Conservation (phyloP, 2,113 vertebrate species). For the Haliaeetus leucogaster region DNA sequence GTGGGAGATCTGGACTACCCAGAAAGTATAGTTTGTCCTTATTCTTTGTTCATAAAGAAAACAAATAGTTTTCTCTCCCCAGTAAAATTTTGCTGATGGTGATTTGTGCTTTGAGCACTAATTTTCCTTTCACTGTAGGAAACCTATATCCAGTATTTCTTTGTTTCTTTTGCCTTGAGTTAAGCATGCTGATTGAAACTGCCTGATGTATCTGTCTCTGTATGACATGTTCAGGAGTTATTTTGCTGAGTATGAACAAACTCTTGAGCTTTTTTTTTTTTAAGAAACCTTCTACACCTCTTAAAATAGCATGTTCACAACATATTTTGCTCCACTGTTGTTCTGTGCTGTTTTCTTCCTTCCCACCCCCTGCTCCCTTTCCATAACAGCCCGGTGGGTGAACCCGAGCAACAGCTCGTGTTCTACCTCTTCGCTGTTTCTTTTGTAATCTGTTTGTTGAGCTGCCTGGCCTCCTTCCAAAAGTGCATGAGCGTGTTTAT, state of each 20-base stretch:
- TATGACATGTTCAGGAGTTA: background rate
- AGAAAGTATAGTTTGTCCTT: background rate
- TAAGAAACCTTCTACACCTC: background rate
- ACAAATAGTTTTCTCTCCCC: background rate
- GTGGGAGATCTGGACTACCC: background rate
- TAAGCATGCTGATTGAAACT: background rate
- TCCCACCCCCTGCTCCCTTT: background rate
- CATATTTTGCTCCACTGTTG: slow-evolving; percentile 26
- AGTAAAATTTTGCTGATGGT: background rate
- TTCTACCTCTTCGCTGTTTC: background rate
- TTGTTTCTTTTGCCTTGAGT: background rate
- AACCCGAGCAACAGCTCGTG: background rate
- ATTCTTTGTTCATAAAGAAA: background rate
- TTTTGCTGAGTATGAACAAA: background rate
- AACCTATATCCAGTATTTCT: background rate
- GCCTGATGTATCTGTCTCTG: background rate
- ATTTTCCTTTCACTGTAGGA: background rate
- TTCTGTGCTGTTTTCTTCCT: slow-evolving; percentile 5
- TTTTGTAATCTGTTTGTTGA: slow-evolving; percentile 45
- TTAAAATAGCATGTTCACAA: background rate
- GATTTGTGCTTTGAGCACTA: background rate
- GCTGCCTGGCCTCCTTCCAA: slow-evolving; percentile 33
- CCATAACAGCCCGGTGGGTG: background rate
- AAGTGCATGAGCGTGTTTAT: slow-evolving; percentile 16
- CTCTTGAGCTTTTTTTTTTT: background rate